Base-by-base conservation (phyloP, 2,888 invertebrate genomes). In the Diplazon laetatorius region DNA sequence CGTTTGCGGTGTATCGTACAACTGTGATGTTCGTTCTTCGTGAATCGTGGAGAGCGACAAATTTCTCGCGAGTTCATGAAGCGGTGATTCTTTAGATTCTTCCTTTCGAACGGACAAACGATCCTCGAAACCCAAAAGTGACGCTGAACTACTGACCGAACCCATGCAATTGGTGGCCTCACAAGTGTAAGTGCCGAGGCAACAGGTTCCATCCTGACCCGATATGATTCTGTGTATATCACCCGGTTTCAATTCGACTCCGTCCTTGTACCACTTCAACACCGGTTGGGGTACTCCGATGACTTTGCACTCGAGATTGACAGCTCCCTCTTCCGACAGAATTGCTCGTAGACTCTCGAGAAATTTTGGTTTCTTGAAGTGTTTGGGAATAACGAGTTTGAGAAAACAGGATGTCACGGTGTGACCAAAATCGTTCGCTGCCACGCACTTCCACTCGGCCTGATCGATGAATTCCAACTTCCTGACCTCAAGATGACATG, bases 241-340 rank as follows among this genome's bases (percentile, higher is more conserved):
- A 0, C 97, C 97, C 0, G 97, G 96, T 88, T 97, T 97, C 0
- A 97, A 90, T 88, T 97, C 97, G 69, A 95, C 94, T 0, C 97
- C 97, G 89, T 97, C 97, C 91, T 97, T 97, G 89, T 96, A 97
- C 97, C 97, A 97, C 87, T 96, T 97, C 0, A 97, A 91, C n/a
- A 95, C 92, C 0, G 97, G 97, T 87, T 97, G 97, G 0, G 97
- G 97, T 1, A 97, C 97, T 5, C 97, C 97, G 76, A 97, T 97
- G 0, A 97, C 97, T 92, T 97, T 97, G 90, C 97, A 97, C 90
- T 97, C 97, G 76, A 97, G 93, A 91, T 97, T 97, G 0, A 97
- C 97, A 9, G 97, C 96, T 0, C 97, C 96, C 91, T 97, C 97
- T 80, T 97, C 96, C 0, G 97, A 96, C 16, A 97, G 92, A 46